These are phyloP conservation scores for Hemaris fuciformis DNA, from an alignment of 2,888 invertebrate species.

Conservation along the genomic window DNA sequence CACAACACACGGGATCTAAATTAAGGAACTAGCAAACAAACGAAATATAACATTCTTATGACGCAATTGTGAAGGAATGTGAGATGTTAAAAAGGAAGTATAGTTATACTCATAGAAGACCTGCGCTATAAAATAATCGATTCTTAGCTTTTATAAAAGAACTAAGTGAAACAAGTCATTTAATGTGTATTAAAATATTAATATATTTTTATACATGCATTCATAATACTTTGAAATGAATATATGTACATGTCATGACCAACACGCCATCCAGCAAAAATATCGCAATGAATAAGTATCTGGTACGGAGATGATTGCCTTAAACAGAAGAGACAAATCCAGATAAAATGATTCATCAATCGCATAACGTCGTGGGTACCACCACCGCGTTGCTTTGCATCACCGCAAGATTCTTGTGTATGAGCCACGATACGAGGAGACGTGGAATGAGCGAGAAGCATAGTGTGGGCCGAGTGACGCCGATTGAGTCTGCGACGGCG, in stretches of 20 bases:
- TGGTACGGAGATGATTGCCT: constrained; percentile 49
- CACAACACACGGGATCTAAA: constrained; percentile 2
- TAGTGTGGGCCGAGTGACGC: constrained; percentile 74
- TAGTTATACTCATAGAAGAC: background rate
- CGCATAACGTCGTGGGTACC: constrained; percentile 53
- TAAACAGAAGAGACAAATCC: constrained; percentile 64
- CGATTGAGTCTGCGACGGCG: constrained; percentile 61
- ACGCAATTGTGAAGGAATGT: constrained; percentile 8
- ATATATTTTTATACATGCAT: background rate
- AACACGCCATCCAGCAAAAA: constrained; percentile 34
- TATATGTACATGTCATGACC: background rate
- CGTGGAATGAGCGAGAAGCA: constrained; percentile 79
- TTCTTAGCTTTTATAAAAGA: background rate
- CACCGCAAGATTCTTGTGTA: constrained; percentile 31
- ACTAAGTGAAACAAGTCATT: background rate
- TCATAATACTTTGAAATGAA: background rate
- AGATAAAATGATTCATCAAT: constrained; percentile 72
- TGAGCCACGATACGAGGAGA: constrained; percentile 34
- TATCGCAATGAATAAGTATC: constrained; percentile 53
- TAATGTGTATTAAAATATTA: background rate
- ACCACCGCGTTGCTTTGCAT: constrained; percentile 37
- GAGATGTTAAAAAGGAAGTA: constrained; percentile 7
- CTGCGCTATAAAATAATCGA: background rate
- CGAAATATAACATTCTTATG: constrained; percentile 6
- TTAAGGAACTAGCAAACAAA: constrained; percentile 10